Conservation (phyloP, 2,113 vertebrate genomes). For the Brienomyrus brachyistius region DNA sequence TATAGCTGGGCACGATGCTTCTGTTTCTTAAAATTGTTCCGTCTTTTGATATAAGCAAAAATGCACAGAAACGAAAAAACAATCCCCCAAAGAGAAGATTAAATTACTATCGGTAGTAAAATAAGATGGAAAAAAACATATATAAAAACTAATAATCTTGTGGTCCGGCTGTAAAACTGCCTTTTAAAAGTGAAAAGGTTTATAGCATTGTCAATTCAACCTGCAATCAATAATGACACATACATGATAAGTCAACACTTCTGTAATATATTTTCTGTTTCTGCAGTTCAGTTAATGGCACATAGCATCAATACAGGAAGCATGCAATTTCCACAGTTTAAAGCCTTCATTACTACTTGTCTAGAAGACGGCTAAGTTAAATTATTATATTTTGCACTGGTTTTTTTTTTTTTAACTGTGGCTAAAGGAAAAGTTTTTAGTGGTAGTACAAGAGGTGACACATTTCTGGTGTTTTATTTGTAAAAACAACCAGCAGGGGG, state of each 20-base stretch:
- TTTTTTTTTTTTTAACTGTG: not conserved
- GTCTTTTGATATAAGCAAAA: not conserved
- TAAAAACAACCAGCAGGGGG: not conserved
- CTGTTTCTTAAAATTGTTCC: not conserved
- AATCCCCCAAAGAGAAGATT: not conserved
- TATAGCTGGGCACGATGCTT: not conserved
- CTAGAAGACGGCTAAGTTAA: not conserved
- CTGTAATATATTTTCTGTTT: not conserved
- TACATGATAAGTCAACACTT: conserved; percentile 4
- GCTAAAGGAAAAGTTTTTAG: not conserved
- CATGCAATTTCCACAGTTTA: not conserved
- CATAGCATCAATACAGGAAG: not conserved
- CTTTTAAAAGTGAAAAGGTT: not conserved
- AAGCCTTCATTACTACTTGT: not conserved
- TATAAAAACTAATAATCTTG: not conserved
- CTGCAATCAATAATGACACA: not conserved
- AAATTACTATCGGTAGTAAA: not conserved
- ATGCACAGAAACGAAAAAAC: not conserved
- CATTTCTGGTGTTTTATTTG: not conserved
- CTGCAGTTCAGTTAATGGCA: not conserved
- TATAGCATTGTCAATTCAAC: not conserved
- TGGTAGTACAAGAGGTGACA: not conserved
- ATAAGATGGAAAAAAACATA: not conserved
- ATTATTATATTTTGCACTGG: not conserved
- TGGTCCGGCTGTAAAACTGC: not conserved